Base-by-base conservation (phyloP, 2,113 vertebrate species). In the Sebastes fasciatus region DNA sequence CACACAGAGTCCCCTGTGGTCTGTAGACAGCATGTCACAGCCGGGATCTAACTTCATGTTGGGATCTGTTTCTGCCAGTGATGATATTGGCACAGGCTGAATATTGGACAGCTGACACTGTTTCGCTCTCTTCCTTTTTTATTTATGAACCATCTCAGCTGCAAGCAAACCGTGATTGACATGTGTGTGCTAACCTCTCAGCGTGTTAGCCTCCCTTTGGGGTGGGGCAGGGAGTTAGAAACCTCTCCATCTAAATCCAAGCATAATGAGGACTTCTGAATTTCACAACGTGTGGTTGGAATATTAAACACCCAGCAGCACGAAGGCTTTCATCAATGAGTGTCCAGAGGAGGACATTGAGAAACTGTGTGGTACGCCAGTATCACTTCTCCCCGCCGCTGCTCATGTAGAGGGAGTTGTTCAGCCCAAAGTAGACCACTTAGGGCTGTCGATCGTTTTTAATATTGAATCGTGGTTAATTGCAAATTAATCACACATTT, bases 281-380 rank as follows among this genome's bases (percentile, higher is more conserved):
- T 73, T 83, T 86, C 79, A 48, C 83, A 68, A 74, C 51, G 79
- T 77, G 82, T 80, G 86, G 69, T 49, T 83, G 40, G 81, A 86
- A 91, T 91, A 84, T 84, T 77, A 84, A 90, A 84, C 73, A 26
- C n/a, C 46, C 57, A 3, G 63, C 5, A 17, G 63, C 5, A 17
- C 9, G 40, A 57, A 46, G 23, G 13, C 26, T 79, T 80, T 73
- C 71, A 79, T 89, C 82, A 82, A 63, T 83, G 74, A 89, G 46
- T 65, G 48, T 81, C 73, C 57, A 81, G 57, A 80, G 3, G n/a
- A 80, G 60, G 51, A 60, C 12, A 5, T 60, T 62, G 81, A 74
- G 66, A 63, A 84, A 69, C 67, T 12, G 57, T 8, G 62, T 4
- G 0, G 4, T 12, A 7, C 65, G 43, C 62, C 52, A 58, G 74